Evolutionary conservation across 2,797 vertebrate species (phyloP).

Genomic region (Bovichtus variegatus): DNA sequence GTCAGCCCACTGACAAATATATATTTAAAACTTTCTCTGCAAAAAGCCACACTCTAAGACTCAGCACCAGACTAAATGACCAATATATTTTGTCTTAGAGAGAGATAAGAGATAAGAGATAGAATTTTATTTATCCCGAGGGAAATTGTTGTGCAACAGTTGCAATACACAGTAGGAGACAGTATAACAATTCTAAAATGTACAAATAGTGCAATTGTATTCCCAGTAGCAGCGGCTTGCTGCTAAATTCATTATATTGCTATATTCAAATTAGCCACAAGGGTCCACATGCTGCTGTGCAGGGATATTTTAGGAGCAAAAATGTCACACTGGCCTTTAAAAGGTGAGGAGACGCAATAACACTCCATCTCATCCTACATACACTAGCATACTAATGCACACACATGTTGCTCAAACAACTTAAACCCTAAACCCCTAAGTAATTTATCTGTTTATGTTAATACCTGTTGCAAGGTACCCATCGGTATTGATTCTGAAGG

Average conservation of each 20-base stretch:
- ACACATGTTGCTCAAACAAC: neutral
- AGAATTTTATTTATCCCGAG: too few species aligned
- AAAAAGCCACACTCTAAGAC: neutral
- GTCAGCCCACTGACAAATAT: neutral
- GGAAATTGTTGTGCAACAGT: too few species aligned
- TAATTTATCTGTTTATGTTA: neutral
- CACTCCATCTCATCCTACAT: neutral
- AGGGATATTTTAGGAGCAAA: conserved; percentile 41
- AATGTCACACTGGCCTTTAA: conserved; percentile 67
- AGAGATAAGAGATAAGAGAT: too few species aligned
- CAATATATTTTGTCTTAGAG: neutral
- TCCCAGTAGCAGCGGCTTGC: conserved; percentile 8
- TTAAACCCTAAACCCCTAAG: neutral
- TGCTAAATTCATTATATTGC: conserved; percentile 42
- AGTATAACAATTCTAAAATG: too few species aligned
- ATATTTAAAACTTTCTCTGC: neutral
- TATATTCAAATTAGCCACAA: conserved; percentile 57
- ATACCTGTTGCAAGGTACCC: neutral
- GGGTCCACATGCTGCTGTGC: conserved; percentile 34
- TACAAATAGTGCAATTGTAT: too few species aligned
- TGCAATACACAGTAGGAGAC: too few species aligned
- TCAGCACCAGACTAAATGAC: neutral
- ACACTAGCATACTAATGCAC: neutral
- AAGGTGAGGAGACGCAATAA: conserved; percentile 22
- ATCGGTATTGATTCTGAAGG: neutral